Base-by-base conservation (phyloP, 1,140 invertebrate genomes). In the Brachionus sp. region DNA sequence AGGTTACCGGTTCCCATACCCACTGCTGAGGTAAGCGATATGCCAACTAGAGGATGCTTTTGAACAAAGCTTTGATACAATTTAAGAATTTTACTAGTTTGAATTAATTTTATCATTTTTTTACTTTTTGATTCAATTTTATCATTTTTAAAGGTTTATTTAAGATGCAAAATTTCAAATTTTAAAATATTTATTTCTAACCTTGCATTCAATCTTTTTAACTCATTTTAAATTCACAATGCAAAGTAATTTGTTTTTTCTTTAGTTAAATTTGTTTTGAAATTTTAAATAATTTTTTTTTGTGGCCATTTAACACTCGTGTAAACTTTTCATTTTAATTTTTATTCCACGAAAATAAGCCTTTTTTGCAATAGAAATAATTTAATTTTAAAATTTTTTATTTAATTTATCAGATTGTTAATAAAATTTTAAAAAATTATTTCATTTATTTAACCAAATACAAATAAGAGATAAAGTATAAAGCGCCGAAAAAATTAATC, bases 1-100 rank as follows among this genome's bases (percentile, higher is more conserved):
- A 62, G 16, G n/a, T 80, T 80, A 5, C 77, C 77, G 39, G 39
- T 25, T 5, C 50, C 77, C 77, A 80, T 80, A 44, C 77, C 77
- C 25, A 44, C 25, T 6, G 77, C 77, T 12, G 39, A 75, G n/a
- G 68, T 73, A 10, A 73, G 37, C 16, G 68, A 37, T 10, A 42
- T 73, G 16, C 68, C 68, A 5, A 73, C 33, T 0, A 73, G 16
- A 0, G 68, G 68, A 42, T 42, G 68, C 4, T 42, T 46, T 53
- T 9, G 13, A 5, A 62, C 77, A 53, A 78, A 78, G 7, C 23
- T 78, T 23, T 78, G 23, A 23, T 78, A 57, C 46, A 78, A 50
- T 33, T 53, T 46, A 53, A 57, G n/a, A 53, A 50, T 4, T 53
- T 50, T 78, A 35, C 39, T 73, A 39, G 12, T 73, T 73, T 19